Base-by-base conservation (phyloP, 2,797 vertebrate genomes). In the Etheostoma perlongum region DNA sequence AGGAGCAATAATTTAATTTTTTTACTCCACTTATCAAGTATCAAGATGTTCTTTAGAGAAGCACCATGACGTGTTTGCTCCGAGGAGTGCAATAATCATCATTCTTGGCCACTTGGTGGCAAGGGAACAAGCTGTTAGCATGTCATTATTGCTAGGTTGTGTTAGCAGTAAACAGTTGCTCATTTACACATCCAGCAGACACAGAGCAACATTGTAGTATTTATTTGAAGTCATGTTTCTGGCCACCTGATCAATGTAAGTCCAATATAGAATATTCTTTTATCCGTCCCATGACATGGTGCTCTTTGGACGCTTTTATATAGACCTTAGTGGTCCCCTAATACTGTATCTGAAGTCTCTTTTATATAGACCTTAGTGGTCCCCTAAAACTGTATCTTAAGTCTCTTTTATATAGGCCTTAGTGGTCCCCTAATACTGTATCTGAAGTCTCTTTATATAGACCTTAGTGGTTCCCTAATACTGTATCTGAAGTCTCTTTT, bases 1-100 rank as follows among this genome's bases (percentile, higher is more conserved):
- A 47, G 13, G 58, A 57, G n/a, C 52, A 54, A 11, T 33, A 33
- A 27, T 36, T 21, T 18, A 49, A 62, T 72, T 19, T 72, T 55
- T 4, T 14, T 21, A 5, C 53, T 47, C 5, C 1, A 40, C 8
- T 23, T 30, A 30, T 30, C 30, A 30, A 4, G 5, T 23, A 15
- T 27, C 21, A 27, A 21, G n/a, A 21, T 33, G 12, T 14, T n/a
- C 40, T 36, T 10, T 30, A 5, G 47, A 53, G 54, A 19, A 55
- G 15, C 33, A 21, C 2, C 18, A 49, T 21, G 3, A 19, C 12
- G 42, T 27, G 1, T 25, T 54, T 42, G 60, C 27, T 40, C 14
- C 18, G 3, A 36, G 5, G 5, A 47, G 33, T 57, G n/a, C 13
- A 46, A 6, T 48, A 5, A 16, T 3, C 7, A 21, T 4, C 4